phyloP scores from a whole-genome alignment of 37 sponge, comb jelly and placozoan genomes.

The Chondrilla cf. caribensis region DNA sequence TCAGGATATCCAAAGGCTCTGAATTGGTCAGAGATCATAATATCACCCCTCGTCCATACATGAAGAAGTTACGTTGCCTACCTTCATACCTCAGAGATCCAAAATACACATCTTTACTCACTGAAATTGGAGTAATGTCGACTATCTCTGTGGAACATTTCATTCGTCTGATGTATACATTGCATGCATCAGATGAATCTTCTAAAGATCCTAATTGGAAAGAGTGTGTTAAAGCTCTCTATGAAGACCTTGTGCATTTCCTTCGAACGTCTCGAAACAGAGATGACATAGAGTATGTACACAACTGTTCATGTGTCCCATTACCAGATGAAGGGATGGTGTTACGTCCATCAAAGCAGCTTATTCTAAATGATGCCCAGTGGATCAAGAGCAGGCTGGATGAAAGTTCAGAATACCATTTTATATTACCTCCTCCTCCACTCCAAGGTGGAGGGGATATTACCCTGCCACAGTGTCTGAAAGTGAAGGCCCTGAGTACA shows the following conservation, averaged over 20 bases:
- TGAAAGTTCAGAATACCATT: neutral
- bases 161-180: neutral
- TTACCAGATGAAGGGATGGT: neutral
- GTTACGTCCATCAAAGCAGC: neutral
- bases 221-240: neutral
- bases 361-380: constrained; percentile 19
- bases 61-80: neutral
- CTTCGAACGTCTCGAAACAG: neutral
- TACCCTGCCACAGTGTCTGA: constrained; percentile 28
- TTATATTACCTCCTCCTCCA: constrained; percentile 1
- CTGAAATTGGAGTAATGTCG: neutral
- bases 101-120: neutral
- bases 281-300: neutral
- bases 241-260: neutral
- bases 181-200: too few relatives aligned
- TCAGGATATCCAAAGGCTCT: neutral
- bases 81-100: neutral
- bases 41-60: neutral
- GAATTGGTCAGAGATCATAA: neutral
- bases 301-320: neutral
- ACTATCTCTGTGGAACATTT: neutral
- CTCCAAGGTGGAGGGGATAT: neutral
- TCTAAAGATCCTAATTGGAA: neutral
- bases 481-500: constrained; percentile 34
- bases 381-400: neutral